Evolutionary conservation across 2,888 invertebrate genomes (phyloP).

Genomic region (Drosophila paranaensis): DNA sequence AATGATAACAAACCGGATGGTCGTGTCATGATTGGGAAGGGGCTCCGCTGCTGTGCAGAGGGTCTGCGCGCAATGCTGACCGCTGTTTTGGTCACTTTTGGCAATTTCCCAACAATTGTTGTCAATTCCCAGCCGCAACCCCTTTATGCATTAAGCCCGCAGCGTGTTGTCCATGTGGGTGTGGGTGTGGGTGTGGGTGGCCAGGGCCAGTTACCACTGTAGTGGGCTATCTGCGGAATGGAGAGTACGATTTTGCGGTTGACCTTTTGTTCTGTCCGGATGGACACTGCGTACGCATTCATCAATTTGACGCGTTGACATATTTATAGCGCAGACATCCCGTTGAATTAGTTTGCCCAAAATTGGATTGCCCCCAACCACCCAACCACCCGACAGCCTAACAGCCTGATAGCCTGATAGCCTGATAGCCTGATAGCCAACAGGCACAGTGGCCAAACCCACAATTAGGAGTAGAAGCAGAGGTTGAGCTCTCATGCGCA

Average conservation of each 20-base stretch:
- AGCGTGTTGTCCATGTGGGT: constrained; percentile 7
- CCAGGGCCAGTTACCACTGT: constrained; percentile 4
- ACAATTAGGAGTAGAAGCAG: constrained; percentile 5
- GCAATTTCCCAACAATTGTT: constrained; percentile 72
- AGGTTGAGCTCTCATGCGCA: constrained; percentile 9
- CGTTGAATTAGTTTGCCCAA: constrained; percentile 52
- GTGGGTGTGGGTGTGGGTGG: constrained; percentile 4
- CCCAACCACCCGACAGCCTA: too few species aligned
- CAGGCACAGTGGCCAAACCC: background rate
- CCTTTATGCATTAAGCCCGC: constrained; percentile 43
- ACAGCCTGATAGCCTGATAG: background rate
- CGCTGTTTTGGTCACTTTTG: constrained; percentile 79
- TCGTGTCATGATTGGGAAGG: constrained; percentile 50
- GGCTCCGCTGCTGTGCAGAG: constrained; percentile 12
- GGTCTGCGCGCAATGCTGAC: constrained; percentile 56
- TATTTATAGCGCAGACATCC: constrained; percentile 62
- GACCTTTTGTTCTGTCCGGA: constrained; percentile 48
- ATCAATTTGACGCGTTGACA: constrained; percentile 74
- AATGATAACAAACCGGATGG: constrained; percentile 76
- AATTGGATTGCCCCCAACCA: constrained; percentile 34
- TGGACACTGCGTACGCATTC: constrained; percentile 42
- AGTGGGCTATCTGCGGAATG: background rate
- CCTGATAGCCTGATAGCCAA: background rate
- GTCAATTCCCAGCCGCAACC: constrained; percentile 60
- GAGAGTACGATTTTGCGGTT: constrained; percentile 25